Conservation (phyloP, 2,113 vertebrate species). For the Cnemophilus loriae region DNA sequence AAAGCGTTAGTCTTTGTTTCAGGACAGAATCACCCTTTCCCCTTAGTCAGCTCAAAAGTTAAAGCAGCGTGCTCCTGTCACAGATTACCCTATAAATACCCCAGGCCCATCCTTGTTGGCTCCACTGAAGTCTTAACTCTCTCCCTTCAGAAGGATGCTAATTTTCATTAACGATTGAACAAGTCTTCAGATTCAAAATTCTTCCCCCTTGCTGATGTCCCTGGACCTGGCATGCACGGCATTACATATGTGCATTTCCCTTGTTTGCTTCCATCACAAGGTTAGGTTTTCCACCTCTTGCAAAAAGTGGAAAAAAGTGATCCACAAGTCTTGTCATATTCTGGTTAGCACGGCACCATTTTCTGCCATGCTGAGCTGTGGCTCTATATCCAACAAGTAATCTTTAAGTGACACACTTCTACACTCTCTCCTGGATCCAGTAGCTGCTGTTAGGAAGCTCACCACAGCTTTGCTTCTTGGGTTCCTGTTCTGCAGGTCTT, state of each 20-base stretch:
- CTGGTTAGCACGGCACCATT: not conserved
- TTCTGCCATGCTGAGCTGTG: not conserved
- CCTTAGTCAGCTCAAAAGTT: not conserved
- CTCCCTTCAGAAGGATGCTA: not conserved
- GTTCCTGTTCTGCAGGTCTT: not conserved
- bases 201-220: not conserved
- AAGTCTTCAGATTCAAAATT: not conserved
- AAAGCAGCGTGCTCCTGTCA: not conserved
- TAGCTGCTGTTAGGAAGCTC: not conserved
- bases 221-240: not conserved
- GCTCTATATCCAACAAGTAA: not conserved
- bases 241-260: not conserved
- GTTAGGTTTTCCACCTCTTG: not conserved
- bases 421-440: not conserved
- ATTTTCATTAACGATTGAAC: not conserved
- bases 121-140: not conserved
- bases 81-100: not conserved
- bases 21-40: not conserved
- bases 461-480: not conserved
- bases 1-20: not conserved
- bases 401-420: not conserved
- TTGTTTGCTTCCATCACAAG: not conserved
- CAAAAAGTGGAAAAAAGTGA: not conserved
- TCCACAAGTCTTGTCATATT: not conserved
- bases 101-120: not conserved